Evolutionary conservation across 2,113 vertebrate genomes (phyloP).

Genomic region (Poecilia latipinna): DNA sequence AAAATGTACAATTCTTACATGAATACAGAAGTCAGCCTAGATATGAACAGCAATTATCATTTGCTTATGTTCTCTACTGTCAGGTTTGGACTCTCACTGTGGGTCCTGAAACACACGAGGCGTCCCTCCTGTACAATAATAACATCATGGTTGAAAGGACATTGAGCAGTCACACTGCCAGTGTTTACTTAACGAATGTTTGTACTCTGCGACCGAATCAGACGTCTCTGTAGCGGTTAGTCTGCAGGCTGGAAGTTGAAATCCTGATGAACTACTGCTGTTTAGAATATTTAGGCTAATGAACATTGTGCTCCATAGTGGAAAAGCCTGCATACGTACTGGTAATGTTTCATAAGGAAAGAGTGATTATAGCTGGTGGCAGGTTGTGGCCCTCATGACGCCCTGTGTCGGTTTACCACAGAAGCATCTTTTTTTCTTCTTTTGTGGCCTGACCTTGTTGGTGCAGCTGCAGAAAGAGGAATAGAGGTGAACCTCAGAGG

Average conservation of each 20-base stretch:
- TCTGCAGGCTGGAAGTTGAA: background rate
- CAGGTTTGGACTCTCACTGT: too few species aligned
- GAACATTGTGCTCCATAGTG: background rate
- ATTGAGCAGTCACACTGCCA: too few species aligned
- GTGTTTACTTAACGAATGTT: too few species aligned
- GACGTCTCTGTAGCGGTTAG: background rate
- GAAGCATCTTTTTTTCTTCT: too few species aligned
- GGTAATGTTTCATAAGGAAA: background rate
- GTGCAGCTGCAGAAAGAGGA: conserved; percentile 11
- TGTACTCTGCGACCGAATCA: background rate
- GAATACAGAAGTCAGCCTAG: too few species aligned
- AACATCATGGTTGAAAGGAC: too few species aligned
- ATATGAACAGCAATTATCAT: too few species aligned
- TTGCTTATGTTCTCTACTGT: too few species aligned
- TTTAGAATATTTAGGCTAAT: background rate
- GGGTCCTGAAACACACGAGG: too few species aligned
- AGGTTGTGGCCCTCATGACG: too few species aligned
- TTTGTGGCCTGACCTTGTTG: background rate
- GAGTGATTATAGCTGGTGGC: background rate
- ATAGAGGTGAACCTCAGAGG: conserved; percentile 1
- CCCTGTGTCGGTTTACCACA: background rate
- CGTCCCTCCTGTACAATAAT: too few species aligned
- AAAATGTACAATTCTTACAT: too few species aligned
- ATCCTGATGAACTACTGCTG: background rate
- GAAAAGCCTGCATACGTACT: background rate